A percentile compares a stretch with the other conserved stretches of the same genome.
phyloP scores from a whole-genome alignment of 2,888 invertebrate genomes.

The Kryphioiulus occultus region DNA sequence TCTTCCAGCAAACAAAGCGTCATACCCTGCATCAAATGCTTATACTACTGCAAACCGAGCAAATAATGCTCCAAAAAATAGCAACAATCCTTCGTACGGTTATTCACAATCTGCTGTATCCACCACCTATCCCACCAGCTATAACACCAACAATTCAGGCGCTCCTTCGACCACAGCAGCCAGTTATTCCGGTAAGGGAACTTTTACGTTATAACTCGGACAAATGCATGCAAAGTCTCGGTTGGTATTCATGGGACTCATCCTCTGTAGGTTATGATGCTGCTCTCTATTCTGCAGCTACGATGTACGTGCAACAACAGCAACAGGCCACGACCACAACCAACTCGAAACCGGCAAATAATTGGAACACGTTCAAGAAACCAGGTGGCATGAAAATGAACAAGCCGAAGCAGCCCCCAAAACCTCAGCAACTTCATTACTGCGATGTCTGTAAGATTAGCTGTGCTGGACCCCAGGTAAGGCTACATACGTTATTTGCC shows the following conservation, averaged over 20 bases:
- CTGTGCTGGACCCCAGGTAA: slow-evolving; percentile 88
- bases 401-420: slow-evolving; percentile 81
- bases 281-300: slow-evolving; percentile 93
- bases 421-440: slow-evolving; percentile 93
- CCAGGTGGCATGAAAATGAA: slow-evolving; percentile 66
- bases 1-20: slow-evolving; percentile 58
- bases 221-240: slow-evolving; percentile 22
- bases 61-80: slow-evolving; percentile 59
- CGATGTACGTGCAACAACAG: slow-evolving; percentile 91
- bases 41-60: slow-evolving; percentile 58
- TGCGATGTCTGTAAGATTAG: slow-evolving; percentile 99
- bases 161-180: slow-evolving; percentile 55
- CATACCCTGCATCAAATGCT: slow-evolving; percentile 59
- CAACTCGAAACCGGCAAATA: slow-evolving; percentile 54
- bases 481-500: background rate
- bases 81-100: slow-evolving; percentile 54
- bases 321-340: slow-evolving; percentile 55
- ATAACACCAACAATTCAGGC: slow-evolving; percentile 48
- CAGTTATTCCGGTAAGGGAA: slow-evolving; percentile 58
- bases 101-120: slow-evolving; percentile 55
- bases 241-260: slow-evolving; percentile 35
- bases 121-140: slow-evolving; percentile 55
- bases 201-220: background rate
- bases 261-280: slow-evolving; percentile 81
- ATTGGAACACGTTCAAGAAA: slow-evolving; percentile 57